Percentiles rank a stretch among this genome's conserved stretches.
Conservation (phyloP, 2,113 vertebrate species). For the Datnioides undecimradiatus region DNA sequence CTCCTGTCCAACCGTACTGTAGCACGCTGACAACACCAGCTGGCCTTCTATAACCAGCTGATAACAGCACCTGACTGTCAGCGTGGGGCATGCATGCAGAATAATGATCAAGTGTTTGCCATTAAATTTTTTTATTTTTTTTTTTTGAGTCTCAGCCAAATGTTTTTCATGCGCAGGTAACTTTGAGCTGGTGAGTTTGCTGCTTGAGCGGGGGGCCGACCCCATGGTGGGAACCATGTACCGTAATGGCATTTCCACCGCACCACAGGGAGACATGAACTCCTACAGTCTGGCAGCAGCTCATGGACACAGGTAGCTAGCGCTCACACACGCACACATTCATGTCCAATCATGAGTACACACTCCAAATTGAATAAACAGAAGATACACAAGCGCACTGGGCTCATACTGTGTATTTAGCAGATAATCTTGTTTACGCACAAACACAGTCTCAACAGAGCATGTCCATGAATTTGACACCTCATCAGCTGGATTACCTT, state of each 20-base stretch:
- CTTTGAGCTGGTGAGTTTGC: constrained; percentile 97
- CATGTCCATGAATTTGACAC: constrained; percentile 28
- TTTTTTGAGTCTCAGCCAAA: not conserved
- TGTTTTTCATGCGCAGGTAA: constrained; percentile 87
- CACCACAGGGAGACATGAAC: constrained; percentile 98
- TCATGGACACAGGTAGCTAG: constrained; percentile 97
- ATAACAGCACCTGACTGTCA: constrained; percentile 52
- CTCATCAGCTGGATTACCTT: constrained; percentile 4
- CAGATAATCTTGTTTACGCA: constrained; percentile 31
- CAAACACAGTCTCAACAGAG: constrained; percentile 22
- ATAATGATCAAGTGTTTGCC: constrained; percentile 14
- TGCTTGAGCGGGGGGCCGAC: constrained; percentile 95
- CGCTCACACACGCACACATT: not conserved
- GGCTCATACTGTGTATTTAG: constrained; percentile 4
- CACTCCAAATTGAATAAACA: not conserved
- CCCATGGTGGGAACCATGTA: constrained; percentile 98
- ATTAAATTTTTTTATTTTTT: no score
- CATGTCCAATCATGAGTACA: constrained; percentile 15
- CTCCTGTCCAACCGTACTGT: constrained; percentile 36
- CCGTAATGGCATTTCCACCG: constrained; percentile 96
- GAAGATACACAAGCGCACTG: not conserved
- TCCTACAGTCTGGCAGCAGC: constrained; percentile 98
- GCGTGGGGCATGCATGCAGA: constrained; percentile 24
- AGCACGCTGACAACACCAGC: constrained; percentile 32
- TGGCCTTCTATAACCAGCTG: constrained; percentile 24